Conservation (phyloP, 2,113 vertebrate species). For the Peromyscus polionotus region DNA sequence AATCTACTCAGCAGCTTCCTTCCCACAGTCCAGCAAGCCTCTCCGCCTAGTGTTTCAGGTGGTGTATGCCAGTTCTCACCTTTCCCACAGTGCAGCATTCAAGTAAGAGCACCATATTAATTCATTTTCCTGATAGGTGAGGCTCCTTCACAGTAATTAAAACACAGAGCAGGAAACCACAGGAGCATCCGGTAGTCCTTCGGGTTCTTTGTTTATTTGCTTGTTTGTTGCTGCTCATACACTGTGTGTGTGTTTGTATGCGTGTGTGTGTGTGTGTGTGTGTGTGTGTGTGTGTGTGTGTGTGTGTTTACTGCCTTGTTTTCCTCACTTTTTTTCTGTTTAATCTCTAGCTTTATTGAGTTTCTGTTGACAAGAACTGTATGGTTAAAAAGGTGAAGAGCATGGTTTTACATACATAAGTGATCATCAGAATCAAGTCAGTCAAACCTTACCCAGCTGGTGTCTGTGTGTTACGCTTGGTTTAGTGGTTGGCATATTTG, state of each 20-base stretch:
- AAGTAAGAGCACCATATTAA: neutral
- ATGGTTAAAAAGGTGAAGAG: neutral
- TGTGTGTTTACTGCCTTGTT: neutral
- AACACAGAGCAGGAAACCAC: neutral
- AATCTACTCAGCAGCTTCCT: neutral
- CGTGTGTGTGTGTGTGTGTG: neutral
- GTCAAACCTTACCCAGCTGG: neutral
- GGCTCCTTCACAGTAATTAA: neutral
- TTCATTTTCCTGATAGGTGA: neutral
- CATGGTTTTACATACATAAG: neutral
- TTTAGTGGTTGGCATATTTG: neutral
- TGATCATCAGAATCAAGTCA: neutral
- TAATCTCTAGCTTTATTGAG: neutral
- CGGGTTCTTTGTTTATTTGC: neutral
- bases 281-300: neutral
- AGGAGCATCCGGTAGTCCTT: neutral
- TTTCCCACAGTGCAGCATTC: neutral
- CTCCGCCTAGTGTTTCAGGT: neutral
- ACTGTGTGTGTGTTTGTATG: neutral
- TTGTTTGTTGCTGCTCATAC: neutral
- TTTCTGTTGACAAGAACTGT: neutral
- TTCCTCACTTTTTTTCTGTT: neutral
- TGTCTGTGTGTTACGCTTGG: neutral
- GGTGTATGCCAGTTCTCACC: neutral
- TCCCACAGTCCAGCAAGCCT: neutral